Conservation (phyloP, 2,888 invertebrate genomes). For the Melieria picta region DNA sequence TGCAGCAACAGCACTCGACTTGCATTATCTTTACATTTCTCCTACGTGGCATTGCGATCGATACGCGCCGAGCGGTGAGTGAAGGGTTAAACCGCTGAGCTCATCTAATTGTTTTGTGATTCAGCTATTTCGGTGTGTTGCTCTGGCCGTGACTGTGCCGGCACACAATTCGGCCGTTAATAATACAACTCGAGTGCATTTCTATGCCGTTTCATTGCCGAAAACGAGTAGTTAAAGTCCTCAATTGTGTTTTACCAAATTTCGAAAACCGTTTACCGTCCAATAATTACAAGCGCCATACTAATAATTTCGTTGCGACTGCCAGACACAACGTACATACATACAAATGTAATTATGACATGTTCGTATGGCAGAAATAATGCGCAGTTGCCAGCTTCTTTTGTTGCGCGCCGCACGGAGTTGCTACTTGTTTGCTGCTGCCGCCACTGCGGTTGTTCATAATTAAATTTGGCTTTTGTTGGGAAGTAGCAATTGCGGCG, state of each 20-base stretch:
- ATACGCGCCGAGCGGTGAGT: conserved; percentile 4
- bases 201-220: neutral
- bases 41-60: conserved; percentile 1
- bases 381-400: no score
- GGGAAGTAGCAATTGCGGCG: no score
- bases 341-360: no score
- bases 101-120: conserved; percentile 58
- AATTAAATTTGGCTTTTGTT: no score
- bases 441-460: no score
- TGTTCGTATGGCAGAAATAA: no score
- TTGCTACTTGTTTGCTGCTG: no score
- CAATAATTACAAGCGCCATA: conserved; percentile 37
- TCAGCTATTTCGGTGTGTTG: conserved; percentile 48
- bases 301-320: conserved; percentile 26
- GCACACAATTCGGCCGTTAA: no score
- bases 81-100: conserved; percentile 40
- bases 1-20: conserved; percentile 16
- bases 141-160: no score
- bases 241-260: conserved; percentile 15
- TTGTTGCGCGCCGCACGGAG: no score
- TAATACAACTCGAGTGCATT: neutral
- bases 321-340: no score
- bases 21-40: conserved; percentile 10
- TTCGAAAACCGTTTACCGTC: neutral
- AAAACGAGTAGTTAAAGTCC: neutral